phyloP scores from a whole-genome alignment of 2,797 vertebrate species.

The Enteromius afrohamiltoni region DNA sequence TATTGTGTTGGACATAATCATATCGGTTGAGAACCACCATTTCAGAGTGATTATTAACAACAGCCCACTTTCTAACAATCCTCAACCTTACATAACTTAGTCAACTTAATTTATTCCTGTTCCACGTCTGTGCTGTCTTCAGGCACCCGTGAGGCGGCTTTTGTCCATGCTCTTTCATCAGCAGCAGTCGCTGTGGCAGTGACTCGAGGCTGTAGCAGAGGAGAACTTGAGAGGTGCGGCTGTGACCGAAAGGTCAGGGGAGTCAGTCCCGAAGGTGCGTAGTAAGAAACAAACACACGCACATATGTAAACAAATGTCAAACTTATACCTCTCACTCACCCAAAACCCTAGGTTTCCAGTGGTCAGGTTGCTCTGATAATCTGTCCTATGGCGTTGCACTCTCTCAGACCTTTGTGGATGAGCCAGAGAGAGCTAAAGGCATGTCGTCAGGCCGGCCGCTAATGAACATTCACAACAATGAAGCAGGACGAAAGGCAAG shows the following conservation, averaged over 20 bases:
- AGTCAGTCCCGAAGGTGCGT: constrained; percentile 82
- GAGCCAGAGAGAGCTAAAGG: constrained; percentile 77
- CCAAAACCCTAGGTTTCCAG: constrained; percentile 80
- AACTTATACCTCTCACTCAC: neutral
- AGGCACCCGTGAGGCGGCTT: constrained; percentile 80
- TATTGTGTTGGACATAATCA: neutral
- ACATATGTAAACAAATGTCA: neutral
- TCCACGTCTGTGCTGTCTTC: constrained; percentile 23
- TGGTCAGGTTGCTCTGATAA: constrained; percentile 87
- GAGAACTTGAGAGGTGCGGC: constrained; percentile 83
- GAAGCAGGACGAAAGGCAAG: constrained; percentile 81
- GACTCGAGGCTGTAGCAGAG: constrained; percentile 78
- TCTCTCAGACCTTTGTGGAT: constrained; percentile 84
- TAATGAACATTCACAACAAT: constrained; percentile 84
- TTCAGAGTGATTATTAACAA: neutral
- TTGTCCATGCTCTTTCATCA: constrained; percentile 77
- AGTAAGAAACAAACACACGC: too few species aligned
- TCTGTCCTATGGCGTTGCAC: constrained; percentile 78
- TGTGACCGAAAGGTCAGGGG: constrained; percentile 81
- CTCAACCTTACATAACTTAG: neutral
- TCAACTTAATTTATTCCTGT: neutral
- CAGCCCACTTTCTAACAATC: neutral
- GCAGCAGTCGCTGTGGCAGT: constrained; percentile 79
- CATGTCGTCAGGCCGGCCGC: constrained; percentile 72
- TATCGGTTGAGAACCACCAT: neutral